Conservation (phyloP, 1,140 invertebrate genomes). For the Drosophila kepulauana region DNA sequence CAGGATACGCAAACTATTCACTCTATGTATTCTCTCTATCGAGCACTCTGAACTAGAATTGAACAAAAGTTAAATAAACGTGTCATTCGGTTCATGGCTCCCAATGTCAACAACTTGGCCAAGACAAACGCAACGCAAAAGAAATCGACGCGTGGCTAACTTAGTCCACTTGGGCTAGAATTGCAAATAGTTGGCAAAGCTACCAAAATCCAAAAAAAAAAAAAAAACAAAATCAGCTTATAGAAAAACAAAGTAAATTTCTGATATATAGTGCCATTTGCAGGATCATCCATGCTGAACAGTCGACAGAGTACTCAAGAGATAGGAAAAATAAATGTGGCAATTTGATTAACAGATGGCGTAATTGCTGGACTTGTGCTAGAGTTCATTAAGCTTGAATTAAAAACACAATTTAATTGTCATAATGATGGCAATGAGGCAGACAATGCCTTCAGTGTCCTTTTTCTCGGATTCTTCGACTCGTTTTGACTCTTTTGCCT, state of each 20-base stretch:
- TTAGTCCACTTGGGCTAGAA: conserved; percentile 18
- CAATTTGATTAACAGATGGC: neutral
- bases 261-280: neutral
- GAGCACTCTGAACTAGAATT: conserved; percentile 19
- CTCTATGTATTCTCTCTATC: conserved; percentile 7
- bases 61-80: conserved; percentile 47
- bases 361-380: neutral
- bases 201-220: neutral
- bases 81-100: conserved; percentile 37
- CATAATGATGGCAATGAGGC: conserved; percentile 7
- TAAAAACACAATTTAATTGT: conserved; percentile 1
- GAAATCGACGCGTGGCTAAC: conserved; percentile 21
- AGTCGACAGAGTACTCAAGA: neutral
- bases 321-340: too few relatives aligned
- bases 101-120: conserved; percentile 28
- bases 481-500: neutral
- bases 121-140: conserved; percentile 30
- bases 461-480: neutral
- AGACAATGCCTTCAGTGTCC: conserved; percentile 3
- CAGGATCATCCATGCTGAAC: neutral
- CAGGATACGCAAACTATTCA: conserved; percentile 25
- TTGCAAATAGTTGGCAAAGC: neutral
- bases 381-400: conserved; percentile 4
- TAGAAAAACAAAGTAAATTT: neutral
- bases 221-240: neutral